These are phyloP conservation scores for Anas platyrhynchos DNA, from an alignment of 2,113 vertebrate genomes.

Conservation along the genomic window DNA sequence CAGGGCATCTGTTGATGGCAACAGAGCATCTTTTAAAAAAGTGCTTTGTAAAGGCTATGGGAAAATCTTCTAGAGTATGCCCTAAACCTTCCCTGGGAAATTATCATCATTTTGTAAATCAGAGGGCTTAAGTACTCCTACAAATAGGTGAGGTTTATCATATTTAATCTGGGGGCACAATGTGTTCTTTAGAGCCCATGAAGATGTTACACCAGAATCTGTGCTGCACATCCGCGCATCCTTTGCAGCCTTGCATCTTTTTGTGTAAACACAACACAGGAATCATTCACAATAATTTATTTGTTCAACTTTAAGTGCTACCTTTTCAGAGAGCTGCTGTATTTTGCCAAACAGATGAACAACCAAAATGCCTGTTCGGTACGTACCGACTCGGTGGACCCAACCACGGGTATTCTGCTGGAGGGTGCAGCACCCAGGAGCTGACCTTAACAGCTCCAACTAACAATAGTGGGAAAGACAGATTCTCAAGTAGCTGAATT, in stretches of 20 bases:
- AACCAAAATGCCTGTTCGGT: neutral
- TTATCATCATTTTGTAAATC: neutral
- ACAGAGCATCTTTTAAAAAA: neutral
- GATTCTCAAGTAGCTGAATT: conserved; percentile 24
- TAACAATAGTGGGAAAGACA: neutral
- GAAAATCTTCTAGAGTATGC: neutral
- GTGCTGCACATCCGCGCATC: rapidly evolving
- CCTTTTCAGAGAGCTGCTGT: neutral
- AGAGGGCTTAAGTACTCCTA: neutral
- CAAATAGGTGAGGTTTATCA: neutral
- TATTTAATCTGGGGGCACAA: neutral
- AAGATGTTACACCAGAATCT: neutral
- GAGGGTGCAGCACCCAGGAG: neutral
- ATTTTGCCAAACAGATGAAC: neutral
- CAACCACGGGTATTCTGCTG: neutral
- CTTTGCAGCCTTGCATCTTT: neutral
- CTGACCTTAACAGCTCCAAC: neutral
- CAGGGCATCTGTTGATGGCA: neutral
- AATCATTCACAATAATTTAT: no score
- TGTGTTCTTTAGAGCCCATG: neutral
- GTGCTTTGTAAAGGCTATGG: neutral
- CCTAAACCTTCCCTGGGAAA: neutral
- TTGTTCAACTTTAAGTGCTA: no score
- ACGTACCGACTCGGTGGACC: neutral
- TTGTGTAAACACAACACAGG: neutral